A percentile compares a stretch with the other conserved stretches of the same genome.
phyloP scores from a whole-genome alignment of 2,797 vertebrate genomes.

The Xyrichtys novacula region DNA sequence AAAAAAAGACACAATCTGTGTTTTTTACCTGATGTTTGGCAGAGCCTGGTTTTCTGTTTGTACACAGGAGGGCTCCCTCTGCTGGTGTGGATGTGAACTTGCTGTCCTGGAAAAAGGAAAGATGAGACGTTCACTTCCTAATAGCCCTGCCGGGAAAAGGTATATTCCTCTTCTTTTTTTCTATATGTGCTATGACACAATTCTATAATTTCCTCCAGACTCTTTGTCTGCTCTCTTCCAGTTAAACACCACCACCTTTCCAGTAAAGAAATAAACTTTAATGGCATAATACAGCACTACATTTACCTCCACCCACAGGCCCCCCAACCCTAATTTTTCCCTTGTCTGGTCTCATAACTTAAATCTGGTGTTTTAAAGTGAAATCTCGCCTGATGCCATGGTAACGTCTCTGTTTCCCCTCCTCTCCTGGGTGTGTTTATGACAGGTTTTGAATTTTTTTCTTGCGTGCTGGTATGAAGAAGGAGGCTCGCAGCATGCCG shows the following conservation, averaged over 20 bases:
- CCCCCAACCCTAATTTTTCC: not conserved
- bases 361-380: slow-evolving; percentile 61
- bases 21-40: not conserved
- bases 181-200: slow-evolving; percentile 50
- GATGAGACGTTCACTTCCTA: slow-evolving; percentile 53
- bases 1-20: not conserved
- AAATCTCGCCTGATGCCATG: slow-evolving; percentile 65
- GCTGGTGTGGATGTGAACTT: slow-evolving; percentile 47
- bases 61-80: slow-evolving; percentile 64
- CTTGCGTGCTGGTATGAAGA: slow-evolving; percentile 65
- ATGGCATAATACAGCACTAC: slow-evolving; percentile 59
- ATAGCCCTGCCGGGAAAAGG: slow-evolving; percentile 66
- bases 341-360: slow-evolving; percentile 56
- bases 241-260: slow-evolving; percentile 55
- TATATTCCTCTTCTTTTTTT: slow-evolving; percentile 36
- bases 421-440: slow-evolving; percentile 73
- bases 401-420: slow-evolving; percentile 75
- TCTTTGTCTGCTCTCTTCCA: slow-evolving; percentile 47
- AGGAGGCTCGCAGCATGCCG: slow-evolving; percentile 62
- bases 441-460: slow-evolving; percentile 69
- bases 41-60: not conserved
- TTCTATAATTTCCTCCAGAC: slow-evolving; percentile 58
- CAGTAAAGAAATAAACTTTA: slow-evolving; percentile 73
- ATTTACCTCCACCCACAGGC: slow-evolving; percentile 39
- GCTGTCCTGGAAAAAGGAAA: slow-evolving; percentile 46